These are phyloP conservation scores for Drosophila parabipectinata DNA, from an alignment of 1,140 invertebrate species.

Conservation along the genomic window DNA sequence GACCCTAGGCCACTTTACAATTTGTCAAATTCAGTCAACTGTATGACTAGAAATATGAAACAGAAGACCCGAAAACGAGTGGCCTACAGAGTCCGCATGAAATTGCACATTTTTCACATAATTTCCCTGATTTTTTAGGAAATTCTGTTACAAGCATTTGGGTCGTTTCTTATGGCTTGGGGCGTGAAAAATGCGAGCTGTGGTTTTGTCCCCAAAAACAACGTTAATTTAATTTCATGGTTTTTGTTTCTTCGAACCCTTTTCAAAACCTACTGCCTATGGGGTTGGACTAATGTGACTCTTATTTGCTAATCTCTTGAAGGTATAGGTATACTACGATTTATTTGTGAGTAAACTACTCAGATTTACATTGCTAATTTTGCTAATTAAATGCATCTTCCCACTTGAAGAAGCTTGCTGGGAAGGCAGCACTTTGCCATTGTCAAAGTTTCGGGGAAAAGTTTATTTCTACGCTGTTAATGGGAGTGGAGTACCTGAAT, in stretches of 20 bases:
- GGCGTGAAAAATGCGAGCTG: slow-evolving; percentile 67
- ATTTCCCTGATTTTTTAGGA: slow-evolving; percentile 52
- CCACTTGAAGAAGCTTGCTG: slow-evolving; percentile 6
- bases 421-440: slow-evolving; percentile 51
- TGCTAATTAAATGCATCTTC: slow-evolving; percentile 14
- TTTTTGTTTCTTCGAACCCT: slow-evolving; percentile 56
- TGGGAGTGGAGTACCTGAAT: slow-evolving; percentile 45
- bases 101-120: slow-evolving; percentile 80
- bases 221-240: slow-evolving; percentile 28
- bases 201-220: slow-evolving; percentile 36
- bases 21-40: slow-evolving; percentile 80
- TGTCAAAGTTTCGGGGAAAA: slow-evolving; percentile 54
- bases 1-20: slow-evolving; percentile 63
- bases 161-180: slow-evolving; percentile 37
- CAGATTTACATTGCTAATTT: slow-evolving; percentile 6
- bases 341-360: neutral
- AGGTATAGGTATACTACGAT: neutral
- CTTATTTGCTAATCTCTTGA: too few relatives aligned
- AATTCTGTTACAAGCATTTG: slow-evolving; percentile 53
- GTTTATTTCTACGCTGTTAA: slow-evolving; percentile 36
- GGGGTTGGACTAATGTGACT: slow-evolving; percentile 20
- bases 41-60: slow-evolving; percentile 62
- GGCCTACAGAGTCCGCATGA: slow-evolving; percentile 60
- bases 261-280: slow-evolving; percentile 44
- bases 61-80: slow-evolving; percentile 26